phyloP scores from a whole-genome alignment of 2,797 vertebrate species.

The Tinamus major region DNA sequence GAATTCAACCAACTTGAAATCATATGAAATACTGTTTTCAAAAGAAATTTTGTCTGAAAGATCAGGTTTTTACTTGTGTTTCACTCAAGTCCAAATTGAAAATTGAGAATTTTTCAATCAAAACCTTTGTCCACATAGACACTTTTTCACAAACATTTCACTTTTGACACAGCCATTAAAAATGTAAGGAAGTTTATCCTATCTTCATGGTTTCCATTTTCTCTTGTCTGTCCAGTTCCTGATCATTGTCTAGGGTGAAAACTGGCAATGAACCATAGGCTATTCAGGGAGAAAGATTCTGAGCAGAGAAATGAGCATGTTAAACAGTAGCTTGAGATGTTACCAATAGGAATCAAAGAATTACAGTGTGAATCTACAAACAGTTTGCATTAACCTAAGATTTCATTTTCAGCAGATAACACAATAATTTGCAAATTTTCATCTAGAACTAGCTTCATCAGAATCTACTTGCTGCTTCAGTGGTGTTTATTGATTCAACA shows the following conservation, averaged over 20 bases:
- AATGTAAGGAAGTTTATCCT: fast-evolving
- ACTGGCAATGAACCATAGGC: neutral
- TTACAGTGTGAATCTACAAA: neutral
- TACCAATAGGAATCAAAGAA: neutral
- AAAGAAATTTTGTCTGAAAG: neutral
- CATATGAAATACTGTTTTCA: neutral
- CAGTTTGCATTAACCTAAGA: neutral
- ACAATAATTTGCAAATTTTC: neutral
- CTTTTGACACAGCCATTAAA: neutral
- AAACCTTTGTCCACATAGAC: neutral
- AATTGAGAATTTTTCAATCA: neutral
- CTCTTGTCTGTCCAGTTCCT: neutral
- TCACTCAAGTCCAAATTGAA: neutral
- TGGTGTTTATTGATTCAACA: neutral
- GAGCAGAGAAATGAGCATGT: neutral
- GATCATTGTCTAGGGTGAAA: neutral
- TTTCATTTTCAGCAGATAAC: neutral
- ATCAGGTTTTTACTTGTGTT: neutral
- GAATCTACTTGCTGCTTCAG: neutral
- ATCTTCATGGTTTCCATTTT: neutral
- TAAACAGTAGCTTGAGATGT: neutral
- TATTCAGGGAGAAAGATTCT: neutral
- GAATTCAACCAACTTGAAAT: neutral
- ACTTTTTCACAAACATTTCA: neutral
- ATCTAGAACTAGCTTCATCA: neutral